Percentiles rank a stretch among this genome's conserved stretches.
These are phyloP conservation scores for Apamea anceps DNA, from an alignment of 2,888 invertebrate genomes.

Conservation along the genomic window DNA sequence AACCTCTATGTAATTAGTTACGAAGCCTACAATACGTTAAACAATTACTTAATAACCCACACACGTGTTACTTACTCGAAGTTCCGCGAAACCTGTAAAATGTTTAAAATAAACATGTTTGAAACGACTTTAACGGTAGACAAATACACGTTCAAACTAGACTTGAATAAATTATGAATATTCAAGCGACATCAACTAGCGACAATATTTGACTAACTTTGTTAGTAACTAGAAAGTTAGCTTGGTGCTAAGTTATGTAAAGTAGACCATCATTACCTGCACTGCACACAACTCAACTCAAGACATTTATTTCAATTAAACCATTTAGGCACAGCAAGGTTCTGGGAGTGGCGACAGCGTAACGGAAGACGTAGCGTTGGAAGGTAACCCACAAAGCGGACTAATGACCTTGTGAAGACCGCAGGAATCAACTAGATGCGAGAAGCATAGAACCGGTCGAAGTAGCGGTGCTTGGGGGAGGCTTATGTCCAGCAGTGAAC, in stretches of 20 bases:
- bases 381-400: too few relatives aligned
- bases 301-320: not conserved
- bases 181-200: constrained; percentile 45
- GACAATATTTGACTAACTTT: constrained; percentile 48
- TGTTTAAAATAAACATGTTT: constrained; percentile 47
- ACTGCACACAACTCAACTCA: not conserved
- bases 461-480: not conserved
- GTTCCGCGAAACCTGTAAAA: constrained; percentile 51
- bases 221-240: constrained; percentile 49
- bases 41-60: constrained; percentile 11
- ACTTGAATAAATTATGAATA: constrained; percentile 54
- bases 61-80: constrained; percentile 29
- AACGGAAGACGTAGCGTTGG: too few relatives aligned
- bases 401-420: too few relatives aligned
- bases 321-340: not conserved
- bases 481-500: not conserved
- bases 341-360: not conserved
- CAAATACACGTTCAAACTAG: constrained; percentile 34
- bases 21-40: constrained; percentile 20
- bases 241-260: constrained; percentile 28
- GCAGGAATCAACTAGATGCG: too few relatives aligned
- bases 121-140: constrained; percentile 39
- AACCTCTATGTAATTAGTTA: constrained; percentile 25
- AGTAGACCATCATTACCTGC: not conserved
- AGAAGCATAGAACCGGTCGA: not conserved